Percentiles rank a stretch among this genome's conserved stretches.
Conservation (phyloP, 2,888 invertebrate species). For the Ophion ventricosus region DNA sequence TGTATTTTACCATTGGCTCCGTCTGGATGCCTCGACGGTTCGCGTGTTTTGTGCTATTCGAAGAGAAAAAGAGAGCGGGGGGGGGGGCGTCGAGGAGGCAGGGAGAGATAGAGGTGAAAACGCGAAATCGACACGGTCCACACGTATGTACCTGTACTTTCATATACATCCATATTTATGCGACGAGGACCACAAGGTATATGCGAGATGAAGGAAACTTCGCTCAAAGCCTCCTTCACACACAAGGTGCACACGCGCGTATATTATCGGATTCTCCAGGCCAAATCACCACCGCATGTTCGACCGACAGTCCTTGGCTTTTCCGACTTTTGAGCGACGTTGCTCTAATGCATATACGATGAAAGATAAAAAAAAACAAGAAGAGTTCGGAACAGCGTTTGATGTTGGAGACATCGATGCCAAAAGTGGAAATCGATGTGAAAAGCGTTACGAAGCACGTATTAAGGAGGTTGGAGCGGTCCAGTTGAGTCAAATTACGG, state of each 20-base stretch:
- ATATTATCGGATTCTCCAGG: neutral
- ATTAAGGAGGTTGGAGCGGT: too few relatives aligned
- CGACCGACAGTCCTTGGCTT: neutral
- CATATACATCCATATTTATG: neutral
- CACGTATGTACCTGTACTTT: neutral
- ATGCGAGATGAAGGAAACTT: slow-evolving; percentile 11
- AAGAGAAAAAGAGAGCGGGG: neutral
- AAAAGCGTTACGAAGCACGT: too few relatives aligned
- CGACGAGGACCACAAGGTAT: neutral
- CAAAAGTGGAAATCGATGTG: too few relatives aligned
- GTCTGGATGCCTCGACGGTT: slow-evolving; percentile 30
- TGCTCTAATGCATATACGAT: too few relatives aligned
- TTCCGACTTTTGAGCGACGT: neutral
- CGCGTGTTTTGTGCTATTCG: slow-evolving; percentile 10
- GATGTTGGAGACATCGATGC: too few relatives aligned
- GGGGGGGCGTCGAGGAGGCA: neutral
- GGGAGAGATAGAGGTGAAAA: slow-evolving; percentile 21
- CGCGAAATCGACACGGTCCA: slow-evolving; percentile 34
- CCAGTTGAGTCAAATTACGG: too few relatives aligned
- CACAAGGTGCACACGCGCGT: neutral
- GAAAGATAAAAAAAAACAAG: too few relatives aligned
- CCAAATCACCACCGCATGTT: neutral
- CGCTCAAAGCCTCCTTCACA: slow-evolving; percentile 7
- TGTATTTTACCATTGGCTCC: neutral
- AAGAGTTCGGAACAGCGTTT: too few relatives aligned